Evolutionary conservation across 2,113 vertebrate genomes (phyloP).

Genomic region (Cyprinodon tularosa): DNA sequence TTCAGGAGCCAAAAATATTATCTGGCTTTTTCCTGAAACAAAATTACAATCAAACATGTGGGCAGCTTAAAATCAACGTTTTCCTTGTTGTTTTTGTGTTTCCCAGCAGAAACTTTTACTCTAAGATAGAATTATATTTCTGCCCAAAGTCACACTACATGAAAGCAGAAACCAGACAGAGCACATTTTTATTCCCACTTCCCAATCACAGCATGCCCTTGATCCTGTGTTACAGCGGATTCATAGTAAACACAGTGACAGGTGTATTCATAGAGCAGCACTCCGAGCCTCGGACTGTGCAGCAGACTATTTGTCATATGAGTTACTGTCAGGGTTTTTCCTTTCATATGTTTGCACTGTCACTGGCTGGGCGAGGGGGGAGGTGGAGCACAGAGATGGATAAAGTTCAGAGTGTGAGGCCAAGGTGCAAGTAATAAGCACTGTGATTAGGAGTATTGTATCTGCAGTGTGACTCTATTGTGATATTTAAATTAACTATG

Average conservation of each 20-base stretch:
- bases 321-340: conserved; percentile 53
- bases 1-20: conserved; percentile 11
- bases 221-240: conserved; percentile 70
- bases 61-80: conserved; percentile 26
- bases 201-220: conserved; percentile 70
- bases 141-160: conserved; percentile 50
- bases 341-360: conserved; percentile 26
- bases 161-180: conserved; percentile 43
- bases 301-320: conserved; percentile 68
- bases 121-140: conserved; percentile 51
- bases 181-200: conserved; percentile 49
- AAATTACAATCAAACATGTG: not conserved
- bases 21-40: not conserved
- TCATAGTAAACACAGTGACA: conserved; percentile 76
- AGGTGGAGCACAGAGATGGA: conserved; percentile 11
- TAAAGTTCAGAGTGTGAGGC: conserved; percentile 14
- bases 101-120: conserved; percentile 23
- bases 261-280: conserved; percentile 74
- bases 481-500: conserved; percentile 1
- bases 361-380: conserved; percentile 25
- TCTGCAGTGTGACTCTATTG: conserved; percentile 1
- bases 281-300: conserved; percentile 54
- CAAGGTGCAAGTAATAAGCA: not conserved
- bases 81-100: conserved; percentile 30
- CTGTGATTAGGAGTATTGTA: not conserved